Conservation (phyloP, 92 coral and sea anemone species). For the Bergia sp. region DNA sequence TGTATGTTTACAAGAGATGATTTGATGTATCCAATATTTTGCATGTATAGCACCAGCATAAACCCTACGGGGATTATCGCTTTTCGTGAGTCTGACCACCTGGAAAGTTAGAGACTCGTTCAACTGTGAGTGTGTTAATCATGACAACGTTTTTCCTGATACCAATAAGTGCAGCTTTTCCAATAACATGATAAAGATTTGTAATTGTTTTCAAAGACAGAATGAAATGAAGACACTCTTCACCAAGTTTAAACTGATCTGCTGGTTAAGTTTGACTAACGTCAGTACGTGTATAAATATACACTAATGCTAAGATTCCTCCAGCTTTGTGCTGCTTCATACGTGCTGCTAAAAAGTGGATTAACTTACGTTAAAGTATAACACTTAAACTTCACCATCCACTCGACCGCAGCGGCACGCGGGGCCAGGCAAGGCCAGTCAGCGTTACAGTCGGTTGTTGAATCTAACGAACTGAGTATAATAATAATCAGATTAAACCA, state of each 20-base stretch:
- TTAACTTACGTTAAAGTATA: constrained; percentile 7
- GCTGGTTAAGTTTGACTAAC: not conserved
- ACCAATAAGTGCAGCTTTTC: not conserved
- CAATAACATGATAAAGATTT: not conserved
- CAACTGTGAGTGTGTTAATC: not conserved
- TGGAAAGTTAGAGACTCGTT: not conserved
- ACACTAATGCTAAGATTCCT: not conserved
- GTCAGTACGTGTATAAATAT: not conserved
- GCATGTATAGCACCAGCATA: not conserved
- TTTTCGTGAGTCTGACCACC: not conserved
- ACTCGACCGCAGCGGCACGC: not conserved
- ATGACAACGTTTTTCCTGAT: not conserved
- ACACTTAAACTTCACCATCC: not conserved
- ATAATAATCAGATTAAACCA: constrained; percentile 12
- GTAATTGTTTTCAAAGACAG: not conserved
- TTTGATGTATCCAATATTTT: not conserved
- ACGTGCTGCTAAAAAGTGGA: constrained; percentile 10
- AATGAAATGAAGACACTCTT: not conserved
- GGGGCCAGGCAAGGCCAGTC: not conserved
- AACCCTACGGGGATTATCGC: not conserved
- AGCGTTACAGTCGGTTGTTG: not conserved
- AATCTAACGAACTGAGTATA: not conserved
- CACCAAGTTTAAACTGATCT: not conserved
- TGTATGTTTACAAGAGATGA: not conserved
- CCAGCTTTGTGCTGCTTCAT: not conserved